Conservation (phyloP, 2,113 vertebrate species). For the Maccullochella peelii region DNA sequence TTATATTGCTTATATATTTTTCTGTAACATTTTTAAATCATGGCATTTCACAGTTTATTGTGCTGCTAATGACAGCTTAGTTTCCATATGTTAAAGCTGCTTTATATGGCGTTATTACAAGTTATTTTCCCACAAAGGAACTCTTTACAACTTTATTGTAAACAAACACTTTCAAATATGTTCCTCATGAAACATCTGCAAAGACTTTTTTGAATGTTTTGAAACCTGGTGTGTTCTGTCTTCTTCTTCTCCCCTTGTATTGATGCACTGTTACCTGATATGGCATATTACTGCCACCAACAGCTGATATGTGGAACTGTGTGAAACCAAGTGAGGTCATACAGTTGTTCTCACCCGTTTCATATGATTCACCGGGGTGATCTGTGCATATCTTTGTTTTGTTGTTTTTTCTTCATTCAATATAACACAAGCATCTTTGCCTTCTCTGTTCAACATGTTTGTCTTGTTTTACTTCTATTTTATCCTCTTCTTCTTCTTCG, state of each 20-base stretch:
- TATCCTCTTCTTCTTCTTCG: background rate
- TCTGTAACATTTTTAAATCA: background rate
- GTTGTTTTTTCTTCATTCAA: background rate
- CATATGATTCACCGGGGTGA: too few relatives aligned
- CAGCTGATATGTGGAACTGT: constrained; percentile 1
- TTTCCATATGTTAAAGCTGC: background rate
- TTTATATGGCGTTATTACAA: background rate
- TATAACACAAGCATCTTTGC: background rate
- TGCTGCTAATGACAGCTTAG: background rate
- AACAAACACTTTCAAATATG: background rate
- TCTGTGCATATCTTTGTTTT: too few relatives aligned
- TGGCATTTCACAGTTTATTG: background rate
- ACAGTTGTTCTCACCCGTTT: too few relatives aligned
- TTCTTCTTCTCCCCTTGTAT: background rate
- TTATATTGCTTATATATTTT: background rate
- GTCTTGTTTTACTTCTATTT: too few relatives aligned
- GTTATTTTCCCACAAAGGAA: background rate
- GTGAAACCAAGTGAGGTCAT: background rate
- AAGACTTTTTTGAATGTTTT: too few relatives aligned
- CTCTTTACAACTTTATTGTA: background rate
- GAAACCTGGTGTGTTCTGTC: too few relatives aligned
- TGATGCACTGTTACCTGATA: background rate
- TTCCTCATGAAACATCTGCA: too few relatives aligned
- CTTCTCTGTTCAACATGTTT: background rate
- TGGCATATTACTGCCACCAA: background rate